A percentile compares a stretch with the other conserved stretches of the same genome.
These are phyloP conservation scores for Tuta absoluta DNA, from an alignment of 2,888 invertebrate species.

Conservation along the genomic window DNA sequence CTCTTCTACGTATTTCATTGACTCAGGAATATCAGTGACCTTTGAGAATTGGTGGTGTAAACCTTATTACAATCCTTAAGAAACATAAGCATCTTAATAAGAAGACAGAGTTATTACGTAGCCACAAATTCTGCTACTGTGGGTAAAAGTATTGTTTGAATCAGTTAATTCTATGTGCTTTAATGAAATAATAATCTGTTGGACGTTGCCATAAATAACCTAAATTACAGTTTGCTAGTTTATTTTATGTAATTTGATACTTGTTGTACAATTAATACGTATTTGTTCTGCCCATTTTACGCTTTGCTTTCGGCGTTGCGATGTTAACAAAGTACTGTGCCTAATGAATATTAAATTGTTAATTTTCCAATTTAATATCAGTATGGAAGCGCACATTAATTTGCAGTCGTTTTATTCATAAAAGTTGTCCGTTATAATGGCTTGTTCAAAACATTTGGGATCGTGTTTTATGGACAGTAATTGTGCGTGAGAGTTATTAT, in stretches of 20 bases:
- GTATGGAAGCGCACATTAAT: slow-evolving; percentile 31
- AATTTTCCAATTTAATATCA: slow-evolving; percentile 32
- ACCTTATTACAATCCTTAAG: too few relatives aligned
- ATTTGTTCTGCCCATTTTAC: slow-evolving; percentile 5
- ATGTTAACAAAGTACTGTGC: slow-evolving; percentile 32
- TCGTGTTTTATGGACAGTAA: slow-evolving; percentile 38
- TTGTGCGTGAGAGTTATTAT: slow-evolving; percentile 22
- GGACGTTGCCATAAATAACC: neutral
- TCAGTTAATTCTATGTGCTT: neutral
- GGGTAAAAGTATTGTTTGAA: neutral
- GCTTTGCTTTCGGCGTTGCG: slow-evolving; percentile 14
- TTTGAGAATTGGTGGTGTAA: too few relatives aligned
- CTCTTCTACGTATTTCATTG: too few relatives aligned
- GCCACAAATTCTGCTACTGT: too few relatives aligned
- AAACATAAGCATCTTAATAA: too few relatives aligned
- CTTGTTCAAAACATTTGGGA: slow-evolving; percentile 34
- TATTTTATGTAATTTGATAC: slow-evolving; percentile 1
- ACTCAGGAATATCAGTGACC: too few relatives aligned
- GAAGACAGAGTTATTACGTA: too few relatives aligned
- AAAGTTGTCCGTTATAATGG: slow-evolving; percentile 33
- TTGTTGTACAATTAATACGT: slow-evolving; percentile 11
- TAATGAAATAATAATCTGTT: slow-evolving; percentile 18
- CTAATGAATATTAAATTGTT: slow-evolving; percentile 38
- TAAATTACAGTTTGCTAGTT: neutral
- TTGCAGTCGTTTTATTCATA: slow-evolving; percentile 36